Evolutionary conservation across 1,140 invertebrate genomes (phyloP).

Genomic region (Nilaparvata lugens): DNA sequence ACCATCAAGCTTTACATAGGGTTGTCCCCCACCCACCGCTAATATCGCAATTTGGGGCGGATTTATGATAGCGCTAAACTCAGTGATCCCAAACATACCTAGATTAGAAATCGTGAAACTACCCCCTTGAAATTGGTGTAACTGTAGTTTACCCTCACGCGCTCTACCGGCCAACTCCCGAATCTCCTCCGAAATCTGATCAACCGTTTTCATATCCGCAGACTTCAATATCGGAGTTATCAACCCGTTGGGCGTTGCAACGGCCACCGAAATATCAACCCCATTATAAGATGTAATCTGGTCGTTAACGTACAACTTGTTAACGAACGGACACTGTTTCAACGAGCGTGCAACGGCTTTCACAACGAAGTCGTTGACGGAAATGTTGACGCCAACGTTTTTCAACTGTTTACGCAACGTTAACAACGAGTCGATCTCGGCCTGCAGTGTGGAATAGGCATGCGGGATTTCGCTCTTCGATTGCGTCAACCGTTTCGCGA

Average conservation of each 20-base stretch:
- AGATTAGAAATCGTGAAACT: conserved; percentile 87
- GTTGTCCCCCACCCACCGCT: conserved; percentile 61
- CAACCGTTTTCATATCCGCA: conserved; percentile 84
- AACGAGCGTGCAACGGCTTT: conserved; percentile 89
- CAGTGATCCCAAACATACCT: conserved; percentile 91
- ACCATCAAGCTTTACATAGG: conserved; percentile 44
- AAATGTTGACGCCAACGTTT: conserved; percentile 74
- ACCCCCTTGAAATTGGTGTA: conserved; percentile 92
- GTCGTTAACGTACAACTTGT: conserved; percentile 58
- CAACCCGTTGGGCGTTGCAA: conserved; percentile 87
- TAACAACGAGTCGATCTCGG: conserved; percentile 71
- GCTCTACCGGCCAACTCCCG: conserved; percentile 81
- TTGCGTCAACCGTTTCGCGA: conserved; percentile 81
- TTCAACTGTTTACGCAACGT: conserved; percentile 60
- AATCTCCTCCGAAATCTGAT: conserved; percentile 77
- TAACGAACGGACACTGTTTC: conserved; percentile 85
- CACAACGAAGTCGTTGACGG: conserved; percentile 95
- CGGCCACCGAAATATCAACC: conserved; percentile 94
- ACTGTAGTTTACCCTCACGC: conserved; percentile 85
- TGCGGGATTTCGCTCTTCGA: conserved; percentile 87
- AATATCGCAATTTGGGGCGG: conserved; percentile 83
- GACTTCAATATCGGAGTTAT: conserved; percentile 95
- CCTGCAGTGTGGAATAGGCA: conserved; percentile 85
- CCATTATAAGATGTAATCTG: conserved; percentile 17
- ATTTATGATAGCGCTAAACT: conserved; percentile 84